Percentiles rank a stretch among this genome's conserved stretches.
phyloP scores from a whole-genome alignment of 1,140 invertebrate genomes.

The Sycophila sp. region DNA sequence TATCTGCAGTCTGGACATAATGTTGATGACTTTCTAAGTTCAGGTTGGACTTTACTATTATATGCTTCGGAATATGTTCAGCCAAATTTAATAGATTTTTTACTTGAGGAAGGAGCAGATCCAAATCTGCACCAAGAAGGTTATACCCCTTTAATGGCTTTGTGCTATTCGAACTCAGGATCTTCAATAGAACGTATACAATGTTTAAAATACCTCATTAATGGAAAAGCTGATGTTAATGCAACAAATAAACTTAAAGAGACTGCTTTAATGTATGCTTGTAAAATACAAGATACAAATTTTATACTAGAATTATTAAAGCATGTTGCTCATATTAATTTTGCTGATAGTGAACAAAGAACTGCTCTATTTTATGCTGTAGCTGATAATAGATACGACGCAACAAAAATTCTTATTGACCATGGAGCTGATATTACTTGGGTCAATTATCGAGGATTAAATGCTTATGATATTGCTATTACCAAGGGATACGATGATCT shows the following conservation, averaged over 20 bases:
- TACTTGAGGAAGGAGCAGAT: slow-evolving; percentile 56
- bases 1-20: slow-evolving; percentile 49
- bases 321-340: slow-evolving; percentile 64
- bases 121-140: slow-evolving; percentile 66
- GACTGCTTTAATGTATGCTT: slow-evolving; percentile 69
- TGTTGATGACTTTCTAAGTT: slow-evolving; percentile 49
- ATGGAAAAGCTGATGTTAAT: slow-evolving; percentile 53
- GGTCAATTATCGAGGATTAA: slow-evolving; percentile 58
- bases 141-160: slow-evolving; percentile 67
- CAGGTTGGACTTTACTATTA: slow-evolving; percentile 57
- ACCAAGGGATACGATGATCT: slow-evolving; percentile 63
- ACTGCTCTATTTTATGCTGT: slow-evolving; percentile 69
- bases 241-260: slow-evolving; percentile 58
- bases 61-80: slow-evolving; percentile 53
- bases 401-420: slow-evolving; percentile 64
- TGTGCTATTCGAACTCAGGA: slow-evolving; percentile 47
- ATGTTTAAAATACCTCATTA: slow-evolving; percentile 51
- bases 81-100: slow-evolving; percentile 47
- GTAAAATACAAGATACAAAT: slow-evolving; percentile 56
- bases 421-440: slow-evolving; percentile 61
- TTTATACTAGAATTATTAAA: slow-evolving; percentile 65
- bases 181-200: slow-evolving; percentile 38
- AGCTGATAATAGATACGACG: slow-evolving; percentile 62
- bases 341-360: slow-evolving; percentile 65
- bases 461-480: slow-evolving; percentile 61